These are phyloP conservation scores for Harmothoe impar DNA, from an alignment of 2,888 invertebrate species.

Conservation along the genomic window DNA sequence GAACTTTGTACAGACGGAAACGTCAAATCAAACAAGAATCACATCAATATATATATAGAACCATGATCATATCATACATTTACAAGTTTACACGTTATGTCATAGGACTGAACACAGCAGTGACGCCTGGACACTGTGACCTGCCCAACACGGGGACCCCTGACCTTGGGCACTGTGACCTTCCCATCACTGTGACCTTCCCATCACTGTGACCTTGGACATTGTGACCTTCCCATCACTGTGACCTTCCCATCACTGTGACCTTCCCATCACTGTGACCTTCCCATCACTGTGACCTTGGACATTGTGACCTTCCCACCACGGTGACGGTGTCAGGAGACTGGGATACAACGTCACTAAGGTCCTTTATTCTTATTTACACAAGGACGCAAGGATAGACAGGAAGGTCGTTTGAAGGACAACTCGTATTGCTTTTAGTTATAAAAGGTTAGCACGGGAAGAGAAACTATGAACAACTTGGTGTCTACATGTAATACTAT, in stretches of 20 bases:
- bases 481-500: not conserved
- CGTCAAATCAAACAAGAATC: not conserved
- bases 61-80: conserved; percentile 31
- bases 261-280: too few relatives aligned
- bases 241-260: too few relatives aligned
- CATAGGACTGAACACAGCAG: not conserved
- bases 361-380: not conserved
- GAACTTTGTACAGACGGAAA: not conserved
- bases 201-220: too few relatives aligned
- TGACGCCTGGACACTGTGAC: not conserved
- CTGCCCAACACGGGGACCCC: too few relatives aligned
- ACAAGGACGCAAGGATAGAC: not conserved
- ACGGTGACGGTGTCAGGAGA: not conserved
- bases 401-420: conserved; percentile 8
- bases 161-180: not conserved
- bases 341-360: too few relatives aligned
- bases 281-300: not conserved
- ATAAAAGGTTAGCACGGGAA: not conserved
- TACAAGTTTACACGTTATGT: not conserved
- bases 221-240: too few relatives aligned
- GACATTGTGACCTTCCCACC: not conserved
- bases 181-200: too few relatives aligned
- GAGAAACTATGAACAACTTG: not conserved
- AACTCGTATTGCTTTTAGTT: not conserved
- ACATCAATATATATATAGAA: conserved; percentile 22